Percentiles rank a stretch among this genome's conserved stretches.
These are phyloP conservation scores for Halichoerus grypus DNA, from an alignment of 2,113 vertebrate species.

Conservation along the genomic window DNA sequence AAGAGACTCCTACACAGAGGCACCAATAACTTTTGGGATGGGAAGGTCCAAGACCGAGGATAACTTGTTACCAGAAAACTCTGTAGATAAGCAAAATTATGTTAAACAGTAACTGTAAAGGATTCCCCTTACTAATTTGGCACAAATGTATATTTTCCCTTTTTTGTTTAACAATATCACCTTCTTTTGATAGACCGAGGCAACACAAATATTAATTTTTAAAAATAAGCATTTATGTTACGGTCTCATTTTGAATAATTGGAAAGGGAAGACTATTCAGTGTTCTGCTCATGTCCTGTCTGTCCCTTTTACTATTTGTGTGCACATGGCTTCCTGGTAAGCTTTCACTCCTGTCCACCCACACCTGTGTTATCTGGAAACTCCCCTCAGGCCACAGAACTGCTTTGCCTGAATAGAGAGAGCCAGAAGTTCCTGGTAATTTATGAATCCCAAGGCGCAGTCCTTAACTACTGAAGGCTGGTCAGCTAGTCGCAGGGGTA, in stretches of 20 bases:
- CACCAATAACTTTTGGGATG: background rate
- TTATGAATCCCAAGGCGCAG: background rate
- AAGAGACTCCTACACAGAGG: background rate
- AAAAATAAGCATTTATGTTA: background rate
- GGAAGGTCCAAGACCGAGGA: background rate
- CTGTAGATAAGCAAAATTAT: background rate
- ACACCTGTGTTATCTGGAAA: conserved; percentile 6
- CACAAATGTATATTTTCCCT: background rate
- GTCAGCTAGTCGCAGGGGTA: background rate
- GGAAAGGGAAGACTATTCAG: background rate
- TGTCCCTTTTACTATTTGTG: background rate
- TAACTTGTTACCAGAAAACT: background rate
- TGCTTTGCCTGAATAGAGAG: background rate
- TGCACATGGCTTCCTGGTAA: background rate
- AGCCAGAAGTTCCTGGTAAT: background rate
- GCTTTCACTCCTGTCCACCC: background rate
- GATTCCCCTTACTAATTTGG: background rate
- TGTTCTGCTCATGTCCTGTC: background rate
- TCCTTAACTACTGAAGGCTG: conserved; percentile 11
- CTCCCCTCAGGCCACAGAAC: background rate
- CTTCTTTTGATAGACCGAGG: background rate
- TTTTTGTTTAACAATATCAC: conserved; percentile 7
- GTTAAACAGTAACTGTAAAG: conserved; percentile 25
- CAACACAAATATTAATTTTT: background rate
- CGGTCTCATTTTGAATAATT: background rate